These are phyloP conservation scores for Mastigias papua DNA, from an alignment of 30 jellyfish, hydroid and myxozoan genomes.

Conservation along the genomic window DNA sequence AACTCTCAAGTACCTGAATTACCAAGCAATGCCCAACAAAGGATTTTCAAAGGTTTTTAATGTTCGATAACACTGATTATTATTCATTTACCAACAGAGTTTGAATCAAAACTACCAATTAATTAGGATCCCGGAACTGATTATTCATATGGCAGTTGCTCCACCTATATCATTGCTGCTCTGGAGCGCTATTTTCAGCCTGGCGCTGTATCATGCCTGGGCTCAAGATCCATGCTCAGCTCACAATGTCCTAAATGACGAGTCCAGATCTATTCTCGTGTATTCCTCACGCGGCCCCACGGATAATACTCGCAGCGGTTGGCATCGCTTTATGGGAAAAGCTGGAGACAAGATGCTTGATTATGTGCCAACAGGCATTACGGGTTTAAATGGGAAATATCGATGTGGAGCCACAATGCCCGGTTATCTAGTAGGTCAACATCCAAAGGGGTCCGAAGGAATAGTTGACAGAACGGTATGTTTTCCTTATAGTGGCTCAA, in stretches of 20 bases:
- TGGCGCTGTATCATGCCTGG: not conserved
- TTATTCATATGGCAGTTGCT: not conserved
- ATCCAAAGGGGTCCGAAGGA: constrained; percentile 16
- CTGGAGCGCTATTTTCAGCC: not conserved
- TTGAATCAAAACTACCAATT: not conserved
- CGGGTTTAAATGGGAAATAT: not conserved
- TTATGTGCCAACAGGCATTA: not conserved
- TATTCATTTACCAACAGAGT: not conserved
- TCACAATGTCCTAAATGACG: not conserved
- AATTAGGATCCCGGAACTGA: not conserved
- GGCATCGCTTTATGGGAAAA: constrained; percentile 5
- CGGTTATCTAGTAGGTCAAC: constrained; percentile 1
- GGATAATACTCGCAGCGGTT: not conserved
- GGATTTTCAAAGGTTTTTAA: no score
- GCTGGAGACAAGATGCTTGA: constrained; percentile 19
- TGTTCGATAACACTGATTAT: not conserved
- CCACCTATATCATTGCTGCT: not conserved
- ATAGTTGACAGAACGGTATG: not conserved
- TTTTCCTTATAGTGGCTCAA: not conserved
- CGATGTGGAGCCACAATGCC: not conserved
- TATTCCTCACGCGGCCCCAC: not conserved
- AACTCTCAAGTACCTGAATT: no score
- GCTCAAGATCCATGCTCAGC: constrained; percentile 12
- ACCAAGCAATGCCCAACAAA: no score
- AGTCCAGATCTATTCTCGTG: not conserved